Evolutionary conservation across 2,888 invertebrate species (phyloP).

Genomic region (Smittia aterrima): DNA sequence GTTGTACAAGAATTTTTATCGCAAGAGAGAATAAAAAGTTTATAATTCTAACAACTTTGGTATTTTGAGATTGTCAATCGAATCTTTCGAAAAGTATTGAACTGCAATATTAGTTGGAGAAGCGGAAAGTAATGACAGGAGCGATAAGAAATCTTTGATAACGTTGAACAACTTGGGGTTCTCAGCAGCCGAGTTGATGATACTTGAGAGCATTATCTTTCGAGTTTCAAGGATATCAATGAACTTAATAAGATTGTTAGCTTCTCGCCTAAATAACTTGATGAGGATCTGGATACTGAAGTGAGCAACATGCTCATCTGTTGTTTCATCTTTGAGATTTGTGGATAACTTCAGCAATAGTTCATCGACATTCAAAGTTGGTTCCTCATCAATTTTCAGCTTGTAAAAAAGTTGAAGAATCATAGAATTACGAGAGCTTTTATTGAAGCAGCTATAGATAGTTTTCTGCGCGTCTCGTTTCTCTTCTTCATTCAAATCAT

Average conservation of each 20-base stretch:
- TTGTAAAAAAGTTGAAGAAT: slow-evolving; percentile 8
- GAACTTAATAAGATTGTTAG: not conserved
- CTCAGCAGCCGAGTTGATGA: not conserved
- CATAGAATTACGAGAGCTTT: not conserved
- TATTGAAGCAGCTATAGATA: not conserved
- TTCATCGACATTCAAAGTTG: not conserved
- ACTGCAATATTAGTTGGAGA: too few relatives aligned
- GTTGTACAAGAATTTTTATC: not conserved
- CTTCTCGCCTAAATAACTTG: not conserved
- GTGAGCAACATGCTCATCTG: not conserved
- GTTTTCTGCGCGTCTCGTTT: not conserved
- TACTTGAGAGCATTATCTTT: not conserved
- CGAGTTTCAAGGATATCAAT: not conserved
- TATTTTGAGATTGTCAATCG: not conserved
- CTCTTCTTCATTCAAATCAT: not conserved
- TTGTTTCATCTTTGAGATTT: not conserved
- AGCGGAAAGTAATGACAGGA: not conserved
- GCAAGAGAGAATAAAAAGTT: not conserved
- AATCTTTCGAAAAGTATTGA: not conserved
- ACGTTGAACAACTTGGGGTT: not conserved
- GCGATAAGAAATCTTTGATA: not conserved
- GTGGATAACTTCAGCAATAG: not conserved
- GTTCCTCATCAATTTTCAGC: not conserved
- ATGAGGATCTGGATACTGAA: not conserved
- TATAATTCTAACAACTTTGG: slow-evolving; percentile 19